phyloP scores from a whole-genome alignment of 2,797 vertebrate species.

The Thamnophis elegans region DNA sequence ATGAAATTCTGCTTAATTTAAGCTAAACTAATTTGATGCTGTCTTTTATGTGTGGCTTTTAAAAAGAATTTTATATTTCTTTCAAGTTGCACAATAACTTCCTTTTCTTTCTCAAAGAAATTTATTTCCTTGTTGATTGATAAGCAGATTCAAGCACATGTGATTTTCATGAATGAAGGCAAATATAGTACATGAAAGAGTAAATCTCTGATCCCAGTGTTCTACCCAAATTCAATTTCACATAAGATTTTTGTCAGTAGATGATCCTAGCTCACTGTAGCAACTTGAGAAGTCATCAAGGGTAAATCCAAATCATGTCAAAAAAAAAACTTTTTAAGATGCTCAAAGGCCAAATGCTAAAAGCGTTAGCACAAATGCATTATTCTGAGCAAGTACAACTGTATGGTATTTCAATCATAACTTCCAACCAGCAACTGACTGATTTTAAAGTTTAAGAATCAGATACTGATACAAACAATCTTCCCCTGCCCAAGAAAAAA shows the following conservation, averaged over 20 bases:
- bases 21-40: background rate
- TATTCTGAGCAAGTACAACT: background rate
- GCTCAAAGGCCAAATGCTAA: background rate
- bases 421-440: background rate
- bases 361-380: background rate
- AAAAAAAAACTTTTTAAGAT: background rate
- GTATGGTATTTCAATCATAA: background rate
- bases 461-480: background rate
- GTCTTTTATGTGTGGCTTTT: background rate
- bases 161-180: no score
- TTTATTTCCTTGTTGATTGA: background rate
- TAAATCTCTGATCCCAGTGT: no score
- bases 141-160: background rate
- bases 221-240: no score
- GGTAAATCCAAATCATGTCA: background rate
- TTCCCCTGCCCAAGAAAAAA: background rate
- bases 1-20: background rate
- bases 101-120: background rate
- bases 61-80: background rate
- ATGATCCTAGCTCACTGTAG: background rate
- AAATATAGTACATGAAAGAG: no score
- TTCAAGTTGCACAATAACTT: background rate
- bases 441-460: background rate
- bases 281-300: background rate
- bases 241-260: background rate